phyloP scores from a whole-genome alignment of 2,113 vertebrate species.

The Dasyornis broadbenti region DNA sequence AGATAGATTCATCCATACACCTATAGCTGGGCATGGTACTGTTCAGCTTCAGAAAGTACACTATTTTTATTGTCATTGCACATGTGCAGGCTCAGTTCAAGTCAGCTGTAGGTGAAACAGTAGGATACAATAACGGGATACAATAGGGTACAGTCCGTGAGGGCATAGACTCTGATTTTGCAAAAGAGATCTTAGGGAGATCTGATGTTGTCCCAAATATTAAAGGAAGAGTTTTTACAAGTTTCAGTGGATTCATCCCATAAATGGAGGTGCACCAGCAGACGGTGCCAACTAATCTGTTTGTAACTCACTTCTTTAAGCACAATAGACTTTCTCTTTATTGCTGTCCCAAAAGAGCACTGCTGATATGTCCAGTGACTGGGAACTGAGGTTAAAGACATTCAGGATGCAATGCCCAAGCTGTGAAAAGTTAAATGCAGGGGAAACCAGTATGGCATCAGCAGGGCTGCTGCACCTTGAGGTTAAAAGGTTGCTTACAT shows the following conservation, averaged over 20 bases:
- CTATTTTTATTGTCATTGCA: background rate
- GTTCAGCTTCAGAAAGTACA: background rate
- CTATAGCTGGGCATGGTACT: background rate
- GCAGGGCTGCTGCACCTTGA: background rate
- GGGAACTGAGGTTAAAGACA: background rate
- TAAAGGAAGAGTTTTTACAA: background rate
- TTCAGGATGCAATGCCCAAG: background rate
- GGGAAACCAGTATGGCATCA: background rate
- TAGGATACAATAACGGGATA: background rate
- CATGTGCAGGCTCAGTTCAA: background rate
- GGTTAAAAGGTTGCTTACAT: background rate
- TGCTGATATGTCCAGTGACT: background rate
- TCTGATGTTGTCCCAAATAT: background rate
- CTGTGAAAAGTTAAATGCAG: background rate
- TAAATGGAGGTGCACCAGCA: background rate
- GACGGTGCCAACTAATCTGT: background rate
- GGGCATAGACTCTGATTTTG: background rate
- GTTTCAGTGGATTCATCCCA: background rate
- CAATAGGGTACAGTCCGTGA: fast-evolving
- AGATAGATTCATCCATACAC: background rate
- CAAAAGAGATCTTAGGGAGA: background rate
- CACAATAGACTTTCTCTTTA: background rate
- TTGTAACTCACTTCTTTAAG: background rate
- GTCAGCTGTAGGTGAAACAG: background rate
- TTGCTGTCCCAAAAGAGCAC: background rate